A percentile compares a stretch with the other conserved stretches of the same genome.
Evolutionary conservation across 1,140 invertebrate genomes (phyloP).

Genomic region (Bombus impatiens): DNA sequence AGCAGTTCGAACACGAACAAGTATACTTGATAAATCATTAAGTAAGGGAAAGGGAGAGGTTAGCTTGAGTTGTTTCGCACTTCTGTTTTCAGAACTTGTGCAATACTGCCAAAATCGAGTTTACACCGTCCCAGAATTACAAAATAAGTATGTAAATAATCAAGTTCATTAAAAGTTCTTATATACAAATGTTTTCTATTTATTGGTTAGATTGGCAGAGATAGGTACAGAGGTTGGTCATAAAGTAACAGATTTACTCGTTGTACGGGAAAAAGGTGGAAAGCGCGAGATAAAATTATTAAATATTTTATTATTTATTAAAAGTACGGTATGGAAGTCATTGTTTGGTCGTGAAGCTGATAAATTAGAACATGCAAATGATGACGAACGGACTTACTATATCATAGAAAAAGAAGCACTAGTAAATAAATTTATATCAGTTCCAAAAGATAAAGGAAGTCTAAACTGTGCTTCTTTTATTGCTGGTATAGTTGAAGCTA

Average conservation of each 20-base stretch:
- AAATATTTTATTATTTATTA: conserved; percentile 97
- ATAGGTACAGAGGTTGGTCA: conserved; percentile 97
- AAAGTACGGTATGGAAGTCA: conserved; percentile 98
- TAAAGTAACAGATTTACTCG: conserved; percentile 95
- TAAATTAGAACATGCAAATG: conserved; percentile 98
- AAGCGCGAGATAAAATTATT: conserved; percentile 98
- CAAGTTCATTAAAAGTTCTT: background rate
- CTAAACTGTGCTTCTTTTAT: conserved; percentile 99
- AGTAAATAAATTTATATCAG: conserved; percentile 98
- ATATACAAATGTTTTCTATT: conserved; percentile 30
- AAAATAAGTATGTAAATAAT: conserved; percentile 88
- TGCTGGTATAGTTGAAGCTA: conserved; percentile 98
- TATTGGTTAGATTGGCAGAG: conserved; percentile 93
- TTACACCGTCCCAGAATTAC: conserved; percentile 96
- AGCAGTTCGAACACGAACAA: conserved; percentile 86
- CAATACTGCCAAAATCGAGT: conserved; percentile 99
- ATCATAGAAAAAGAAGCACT: conserved; percentile 99
- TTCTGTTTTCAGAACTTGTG: conserved; percentile 98
- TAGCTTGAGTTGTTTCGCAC: conserved; percentile 95
- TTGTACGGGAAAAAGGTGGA: conserved; percentile 95
- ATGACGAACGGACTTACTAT: conserved; percentile 98
- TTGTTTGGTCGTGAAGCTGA: conserved; percentile 99
- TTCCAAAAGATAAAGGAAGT: conserved; percentile 98
- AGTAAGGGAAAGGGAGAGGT: conserved; percentile 96
- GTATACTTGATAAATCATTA: conserved; percentile 95